Evolutionary conservation across 1,140 invertebrate genomes (phyloP).

Genomic region (Chionoecetes opilio): DNA sequence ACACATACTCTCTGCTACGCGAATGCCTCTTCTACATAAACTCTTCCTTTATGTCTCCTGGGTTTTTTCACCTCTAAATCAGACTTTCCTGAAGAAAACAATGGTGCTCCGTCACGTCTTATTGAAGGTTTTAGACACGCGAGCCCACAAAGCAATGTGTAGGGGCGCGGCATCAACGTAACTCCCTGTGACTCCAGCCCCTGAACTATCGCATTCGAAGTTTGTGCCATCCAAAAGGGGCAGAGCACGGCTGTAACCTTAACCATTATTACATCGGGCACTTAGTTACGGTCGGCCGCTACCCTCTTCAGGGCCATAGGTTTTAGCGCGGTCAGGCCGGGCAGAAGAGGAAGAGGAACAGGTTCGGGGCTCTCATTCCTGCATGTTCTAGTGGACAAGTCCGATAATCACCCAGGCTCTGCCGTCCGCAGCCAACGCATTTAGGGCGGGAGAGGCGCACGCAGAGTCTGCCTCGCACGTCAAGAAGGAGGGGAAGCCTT

Average conservation of each 20-base stretch:
- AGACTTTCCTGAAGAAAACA: not conserved
- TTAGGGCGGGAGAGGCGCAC: constrained; percentile 36
- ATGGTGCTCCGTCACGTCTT: not conserved
- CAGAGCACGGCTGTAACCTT: constrained; percentile 47
- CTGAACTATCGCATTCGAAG: constrained; percentile 59
- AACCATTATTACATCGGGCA: constrained; percentile 61
- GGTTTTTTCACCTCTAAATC: too few species aligned
- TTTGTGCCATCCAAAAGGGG: constrained; percentile 38
- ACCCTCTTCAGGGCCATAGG: constrained; percentile 42
- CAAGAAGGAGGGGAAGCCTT: constrained; percentile 47
- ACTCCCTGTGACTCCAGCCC: constrained; percentile 35
- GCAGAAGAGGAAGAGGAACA: constrained; percentile 37
- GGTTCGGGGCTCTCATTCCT: not conserved
- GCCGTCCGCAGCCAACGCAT: constrained; percentile 41
- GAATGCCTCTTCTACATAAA: not conserved
- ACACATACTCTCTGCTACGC: constrained; percentile 4
- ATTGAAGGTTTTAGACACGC: not conserved
- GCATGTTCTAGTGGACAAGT: constrained; percentile 68
- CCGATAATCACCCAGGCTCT: constrained; percentile 62
- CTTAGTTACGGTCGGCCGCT: constrained; percentile 2
- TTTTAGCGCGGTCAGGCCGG: constrained; percentile 46
- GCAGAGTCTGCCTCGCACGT: not conserved
- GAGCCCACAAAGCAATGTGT: not conserved
- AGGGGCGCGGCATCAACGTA: not conserved
- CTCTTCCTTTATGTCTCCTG: not conserved